Evolutionary conservation across 2,797 vertebrate genomes (phyloP).

Genomic region (Acrossocheilus wenchowensis): DNA sequence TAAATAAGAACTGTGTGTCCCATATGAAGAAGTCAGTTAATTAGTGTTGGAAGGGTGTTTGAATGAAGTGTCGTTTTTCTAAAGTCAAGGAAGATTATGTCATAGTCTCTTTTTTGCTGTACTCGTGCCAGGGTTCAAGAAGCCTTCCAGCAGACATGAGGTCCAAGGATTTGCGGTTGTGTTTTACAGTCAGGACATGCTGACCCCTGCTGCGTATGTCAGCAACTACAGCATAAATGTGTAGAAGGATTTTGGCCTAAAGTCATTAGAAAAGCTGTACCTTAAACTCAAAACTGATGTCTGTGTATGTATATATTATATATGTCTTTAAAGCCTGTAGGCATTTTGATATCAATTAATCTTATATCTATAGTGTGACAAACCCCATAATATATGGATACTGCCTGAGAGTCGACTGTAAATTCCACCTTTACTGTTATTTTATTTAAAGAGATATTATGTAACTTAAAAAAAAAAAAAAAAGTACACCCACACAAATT

Average conservation of each 20-base stretch:
- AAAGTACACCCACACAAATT: neutral
- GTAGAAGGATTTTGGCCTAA: neutral
- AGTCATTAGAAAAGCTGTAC: neutral
- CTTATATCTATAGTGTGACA: neutral
- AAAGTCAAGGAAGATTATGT: slow-evolving; percentile 39
- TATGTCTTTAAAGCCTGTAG: neutral
- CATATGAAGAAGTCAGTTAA: slow-evolving; percentile 33
- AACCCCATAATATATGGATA: neutral
- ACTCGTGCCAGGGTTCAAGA: slow-evolving; percentile 2
- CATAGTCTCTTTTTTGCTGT: slow-evolving; percentile 11
- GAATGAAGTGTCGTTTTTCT: slow-evolving; percentile 2
- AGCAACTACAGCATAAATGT: neutral
- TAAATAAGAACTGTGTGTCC: neutral
- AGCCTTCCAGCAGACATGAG: neutral
- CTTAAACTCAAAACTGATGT: neutral
- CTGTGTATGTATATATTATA: neutral
- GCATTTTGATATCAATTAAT: neutral
- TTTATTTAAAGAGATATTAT: neutral
- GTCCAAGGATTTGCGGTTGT: neutral
- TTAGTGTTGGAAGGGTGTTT: slow-evolving; percentile 13
- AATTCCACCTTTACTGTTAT: neutral
- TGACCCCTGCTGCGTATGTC: slow-evolving; percentile 7
- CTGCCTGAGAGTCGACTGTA: neutral
- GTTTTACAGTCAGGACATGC: neutral
- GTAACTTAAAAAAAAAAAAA: neutral